phyloP scores from a whole-genome alignment of 2,888 invertebrate genomes.

The Asteroscopus sphinx region DNA sequence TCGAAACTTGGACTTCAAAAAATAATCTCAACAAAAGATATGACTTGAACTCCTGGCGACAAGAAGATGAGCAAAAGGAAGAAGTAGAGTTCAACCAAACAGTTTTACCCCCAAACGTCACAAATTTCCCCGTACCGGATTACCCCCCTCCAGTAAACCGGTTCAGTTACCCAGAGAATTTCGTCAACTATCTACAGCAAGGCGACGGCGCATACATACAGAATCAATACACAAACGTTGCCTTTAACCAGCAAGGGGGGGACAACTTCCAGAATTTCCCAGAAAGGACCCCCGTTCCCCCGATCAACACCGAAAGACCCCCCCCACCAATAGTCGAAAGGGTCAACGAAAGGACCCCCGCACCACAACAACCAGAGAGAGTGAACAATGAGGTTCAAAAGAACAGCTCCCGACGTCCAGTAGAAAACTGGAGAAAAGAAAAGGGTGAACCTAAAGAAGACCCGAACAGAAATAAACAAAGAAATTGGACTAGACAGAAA shows the following conservation, averaged over 20 bases:
- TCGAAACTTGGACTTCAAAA: conserved; percentile 80
- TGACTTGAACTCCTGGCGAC: conserved; percentile 84
- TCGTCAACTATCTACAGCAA: conserved; percentile 79
- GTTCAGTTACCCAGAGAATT: conserved; percentile 71
- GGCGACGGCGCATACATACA: conserved; percentile 84
- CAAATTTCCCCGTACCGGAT: conserved; percentile 61
- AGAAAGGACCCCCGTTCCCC: conserved; percentile 39
- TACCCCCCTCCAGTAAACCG: conserved; percentile 74
- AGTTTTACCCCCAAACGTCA: conserved; percentile 71
- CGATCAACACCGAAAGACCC: conserved; percentile 41
- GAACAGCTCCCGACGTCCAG: conserved; percentile 65
- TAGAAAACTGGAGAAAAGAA: conserved; percentile 83
- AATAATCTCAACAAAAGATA: conserved; percentile 77
- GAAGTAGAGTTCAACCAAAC: conserved; percentile 76
- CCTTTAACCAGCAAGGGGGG: conserved; percentile 72
- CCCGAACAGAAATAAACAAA: conserved; percentile 70
- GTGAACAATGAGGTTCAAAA: conserved; percentile 81
- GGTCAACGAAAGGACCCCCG: conserved; percentile 38
- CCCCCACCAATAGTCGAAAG: conserved; percentile 44
- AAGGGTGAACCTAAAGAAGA: conserved; percentile 73
- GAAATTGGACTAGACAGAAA: conserved; percentile 77
- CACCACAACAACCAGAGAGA: conserved; percentile 65
- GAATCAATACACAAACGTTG: conserved; percentile 70
- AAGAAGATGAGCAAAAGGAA: conserved; percentile 75
- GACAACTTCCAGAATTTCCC: conserved; percentile 67